Evolutionary conservation across 2,797 vertebrate genomes (phyloP).

Genomic region (Staurois parvus): DNA sequence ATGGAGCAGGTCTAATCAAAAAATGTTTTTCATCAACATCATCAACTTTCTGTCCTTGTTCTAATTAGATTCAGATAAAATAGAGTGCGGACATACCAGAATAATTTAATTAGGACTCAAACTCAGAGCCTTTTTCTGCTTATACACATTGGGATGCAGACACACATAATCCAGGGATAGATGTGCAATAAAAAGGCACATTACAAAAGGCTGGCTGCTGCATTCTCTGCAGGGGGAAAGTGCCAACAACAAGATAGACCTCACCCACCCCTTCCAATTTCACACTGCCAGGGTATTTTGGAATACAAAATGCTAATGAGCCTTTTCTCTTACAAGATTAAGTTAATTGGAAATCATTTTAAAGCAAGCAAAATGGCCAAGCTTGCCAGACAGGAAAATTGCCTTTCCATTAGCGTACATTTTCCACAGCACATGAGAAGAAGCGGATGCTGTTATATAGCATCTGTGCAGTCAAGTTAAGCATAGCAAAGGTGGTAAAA

Average conservation of each 20-base stretch:
- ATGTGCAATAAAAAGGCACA: slow-evolving; percentile 17
- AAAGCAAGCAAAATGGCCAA: slow-evolving; percentile 29
- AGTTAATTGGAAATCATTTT: slow-evolving; percentile 57
- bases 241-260: slow-evolving; percentile 7
- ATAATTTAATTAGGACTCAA: background rate
- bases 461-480: background rate
- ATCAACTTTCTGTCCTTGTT: background rate
- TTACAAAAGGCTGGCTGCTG: slow-evolving; percentile 34
- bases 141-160: background rate
- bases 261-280: background rate
- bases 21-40: too few relatives aligned
- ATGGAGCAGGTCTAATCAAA: too few relatives aligned
- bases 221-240: background rate
- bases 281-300: slow-evolving; percentile 27
- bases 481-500: background rate
- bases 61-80: background rate
- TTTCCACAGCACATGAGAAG: background rate
- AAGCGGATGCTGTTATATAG: background rate
- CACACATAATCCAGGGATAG: background rate
- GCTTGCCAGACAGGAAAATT: slow-evolving; percentile 31
- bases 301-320: slow-evolving; percentile 54
- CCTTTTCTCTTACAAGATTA: slow-evolving; percentile 47
- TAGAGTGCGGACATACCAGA: background rate
- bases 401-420: slow-evolving; percentile 19
- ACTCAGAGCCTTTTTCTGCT: background rate